A percentile compares a stretch with the other conserved stretches of the same genome.
phyloP scores from a whole-genome alignment of 2,888 invertebrate genomes.

The Dynastes tityus region DNA sequence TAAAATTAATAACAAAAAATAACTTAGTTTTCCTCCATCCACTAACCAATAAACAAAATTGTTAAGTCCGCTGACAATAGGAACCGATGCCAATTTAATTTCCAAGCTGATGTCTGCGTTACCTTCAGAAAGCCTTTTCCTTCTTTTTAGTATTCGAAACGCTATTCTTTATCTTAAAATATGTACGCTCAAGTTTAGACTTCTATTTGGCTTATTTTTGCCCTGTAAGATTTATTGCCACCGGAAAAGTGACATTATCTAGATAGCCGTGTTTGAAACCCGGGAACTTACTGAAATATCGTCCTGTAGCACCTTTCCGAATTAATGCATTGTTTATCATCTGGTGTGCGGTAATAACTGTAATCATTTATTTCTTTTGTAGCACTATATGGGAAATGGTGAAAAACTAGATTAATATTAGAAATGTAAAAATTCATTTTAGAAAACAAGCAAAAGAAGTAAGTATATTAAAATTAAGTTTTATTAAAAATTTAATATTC shows the following conservation, averaged over 20 bases:
- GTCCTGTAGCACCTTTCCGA: slow-evolving; percentile 26
- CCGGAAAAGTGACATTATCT: slow-evolving; percentile 33
- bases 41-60: slow-evolving; percentile 24
- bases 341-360: background rate
- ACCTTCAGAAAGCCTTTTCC: background rate
- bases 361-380: no score
- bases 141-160: slow-evolving; percentile 20
- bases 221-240: slow-evolving; percentile 35
- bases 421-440: no score
- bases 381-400: no score
- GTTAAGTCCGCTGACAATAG: background rate
- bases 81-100: slow-evolving; percentile 15
- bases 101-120: background rate
- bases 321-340: slow-evolving; percentile 35
- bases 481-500: no score
- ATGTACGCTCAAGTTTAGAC: slow-evolving; percentile 47
- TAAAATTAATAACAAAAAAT: background rate
- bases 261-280: slow-evolving; percentile 28
- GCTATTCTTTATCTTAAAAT: slow-evolving; percentile 48
- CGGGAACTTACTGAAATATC: slow-evolving; percentile 36
- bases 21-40: background rate
- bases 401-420: no score
- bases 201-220: slow-evolving; percentile 45
- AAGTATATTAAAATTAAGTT: no score
- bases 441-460: no score